Base-by-base conservation (phyloP, 2,113 vertebrate genomes). In the Gallinago paraguaiae region DNA sequence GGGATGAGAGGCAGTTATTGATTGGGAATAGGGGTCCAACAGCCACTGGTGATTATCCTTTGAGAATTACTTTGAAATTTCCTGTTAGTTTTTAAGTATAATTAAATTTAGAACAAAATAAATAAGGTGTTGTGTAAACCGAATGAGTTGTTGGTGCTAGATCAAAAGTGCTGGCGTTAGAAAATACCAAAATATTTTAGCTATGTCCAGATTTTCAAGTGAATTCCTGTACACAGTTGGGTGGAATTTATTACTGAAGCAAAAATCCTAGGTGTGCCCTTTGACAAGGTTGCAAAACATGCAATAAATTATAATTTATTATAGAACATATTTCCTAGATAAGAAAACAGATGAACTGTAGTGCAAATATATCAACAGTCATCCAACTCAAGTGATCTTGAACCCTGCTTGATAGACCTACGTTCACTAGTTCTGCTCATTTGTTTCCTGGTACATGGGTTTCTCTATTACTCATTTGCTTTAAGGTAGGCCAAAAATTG, bases 301-400 rank as follows among this genome's bases (percentile, higher is more conserved):
- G 86, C 81, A 96, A 87, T 97, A 97, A 95, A 95, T 88, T 70
- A 45, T 85, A 41, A 95, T 96, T 97, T 91, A 97, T 95, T 96
- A 45, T 67, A 67, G 94, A 96, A 93, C 30, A 14, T 50, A 27
- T 91, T 96, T 90, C 57, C 79, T 30, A 94, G 97, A 97, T 97
- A 97, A 95, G 85, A 88, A 88, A 93, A 67, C 48, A 86, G 92
- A 91, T 93, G 61, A 95, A 89, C 84, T 94, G 41, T 77, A 93
- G 71, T 92, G 86, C 67, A 92, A 70, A 89, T 94, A 72, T 41
- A 74, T 91, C 75, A 67, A 2, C 67, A 83, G 74, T 90, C 88
- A 77, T 90, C 77, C 68, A 86, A 9, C 43, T 48, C 51, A 59
- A 74, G 74, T 92, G 91, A 90, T 96, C 85, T 94, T 96, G 94